Evolutionary conservation across 1,140 invertebrate species (phyloP).

Genomic region (Drosophila takahashii): DNA sequence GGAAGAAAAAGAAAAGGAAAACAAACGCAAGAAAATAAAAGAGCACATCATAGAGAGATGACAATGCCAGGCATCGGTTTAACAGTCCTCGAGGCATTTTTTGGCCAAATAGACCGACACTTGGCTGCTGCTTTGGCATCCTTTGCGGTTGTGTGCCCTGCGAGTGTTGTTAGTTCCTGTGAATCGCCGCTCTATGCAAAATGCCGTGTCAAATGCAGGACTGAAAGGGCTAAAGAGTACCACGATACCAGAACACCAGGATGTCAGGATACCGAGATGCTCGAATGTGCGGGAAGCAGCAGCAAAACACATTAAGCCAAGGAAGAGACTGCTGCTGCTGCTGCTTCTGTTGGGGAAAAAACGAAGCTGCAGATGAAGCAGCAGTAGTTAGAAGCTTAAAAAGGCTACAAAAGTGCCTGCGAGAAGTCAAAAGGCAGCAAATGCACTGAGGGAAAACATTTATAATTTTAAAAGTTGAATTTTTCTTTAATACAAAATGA

Average conservation of each 20-base stretch:
- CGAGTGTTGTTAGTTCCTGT: slow-evolving; percentile 42
- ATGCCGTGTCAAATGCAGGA: slow-evolving; percentile 62
- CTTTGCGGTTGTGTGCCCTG: slow-evolving; percentile 57
- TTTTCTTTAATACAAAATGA: no score
- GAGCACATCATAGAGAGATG: slow-evolving; percentile 17
- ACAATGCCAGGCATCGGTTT: slow-evolving; percentile 43
- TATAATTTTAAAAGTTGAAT: no score
- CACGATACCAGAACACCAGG: background rate
- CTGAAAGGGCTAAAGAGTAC: slow-evolving; percentile 45
- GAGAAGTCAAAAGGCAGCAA: slow-evolving; percentile 60
- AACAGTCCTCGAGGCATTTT: slow-evolving; percentile 63
- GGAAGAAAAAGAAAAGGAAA: slow-evolving; percentile 10
- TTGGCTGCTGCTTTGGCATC: slow-evolving; percentile 59
- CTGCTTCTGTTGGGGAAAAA: slow-evolving; percentile 7
- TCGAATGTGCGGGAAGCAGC: slow-evolving; percentile 27
- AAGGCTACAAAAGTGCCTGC: slow-evolving; percentile 53
- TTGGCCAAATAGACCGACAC: slow-evolving; percentile 71
- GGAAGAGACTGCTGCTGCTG: slow-evolving; percentile 12
- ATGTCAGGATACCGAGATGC: background rate
- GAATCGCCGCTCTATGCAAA: slow-evolving; percentile 53
- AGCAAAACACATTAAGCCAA: slow-evolving; percentile 69
- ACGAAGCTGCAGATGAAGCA: slow-evolving; percentile 51
- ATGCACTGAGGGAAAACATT: background rate
- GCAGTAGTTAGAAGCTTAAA: slow-evolving; percentile 62
- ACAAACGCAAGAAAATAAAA: slow-evolving; percentile 24